Percentiles rank a stretch among this genome's conserved stretches.
Evolutionary conservation across 2,113 vertebrate species (phyloP).

Genomic region (Scytalopus superciliaris): DNA sequence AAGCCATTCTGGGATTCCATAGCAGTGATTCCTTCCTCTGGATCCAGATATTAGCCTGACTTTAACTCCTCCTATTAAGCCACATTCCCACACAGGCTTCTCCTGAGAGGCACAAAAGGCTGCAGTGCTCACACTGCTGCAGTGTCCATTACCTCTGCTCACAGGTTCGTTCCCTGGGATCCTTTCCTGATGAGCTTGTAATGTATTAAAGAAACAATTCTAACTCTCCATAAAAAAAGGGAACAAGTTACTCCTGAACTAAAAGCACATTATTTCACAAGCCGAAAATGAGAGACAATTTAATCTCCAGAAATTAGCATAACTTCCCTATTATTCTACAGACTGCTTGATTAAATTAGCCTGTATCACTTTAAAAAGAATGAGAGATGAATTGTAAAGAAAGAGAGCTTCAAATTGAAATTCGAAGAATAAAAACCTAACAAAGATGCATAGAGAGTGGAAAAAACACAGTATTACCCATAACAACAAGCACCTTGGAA

Average conservation of each 20-base stretch:
- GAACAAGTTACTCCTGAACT: neutral
- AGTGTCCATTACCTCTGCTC: neutral
- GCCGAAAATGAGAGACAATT: neutral
- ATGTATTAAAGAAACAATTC: slow-evolving; percentile 25
- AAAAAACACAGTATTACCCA: neutral
- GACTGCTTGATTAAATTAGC: slow-evolving; percentile 52
- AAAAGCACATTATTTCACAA: neutral
- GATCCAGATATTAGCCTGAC: neutral
- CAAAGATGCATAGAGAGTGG: neutral
- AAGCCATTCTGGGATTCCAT: neutral
- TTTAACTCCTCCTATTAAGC: neutral
- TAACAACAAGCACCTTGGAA: neutral
- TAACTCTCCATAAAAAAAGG: neutral
- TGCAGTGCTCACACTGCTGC: neutral
- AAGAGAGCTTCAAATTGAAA: neutral
- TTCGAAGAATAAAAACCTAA: neutral
- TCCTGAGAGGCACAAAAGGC: neutral
- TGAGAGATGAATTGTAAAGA: neutral
- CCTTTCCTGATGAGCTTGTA: neutral
- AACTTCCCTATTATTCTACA: slow-evolving; percentile 45
- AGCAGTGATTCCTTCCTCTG: neutral
- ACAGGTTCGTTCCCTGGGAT: neutral
- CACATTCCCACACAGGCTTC: neutral
- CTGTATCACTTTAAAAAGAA: slow-evolving; percentile 6
- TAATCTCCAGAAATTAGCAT: slow-evolving; percentile 50